Conservation (phyloP, 2,888 invertebrate genomes). For the Hydroisotoma schaefferi region DNA sequence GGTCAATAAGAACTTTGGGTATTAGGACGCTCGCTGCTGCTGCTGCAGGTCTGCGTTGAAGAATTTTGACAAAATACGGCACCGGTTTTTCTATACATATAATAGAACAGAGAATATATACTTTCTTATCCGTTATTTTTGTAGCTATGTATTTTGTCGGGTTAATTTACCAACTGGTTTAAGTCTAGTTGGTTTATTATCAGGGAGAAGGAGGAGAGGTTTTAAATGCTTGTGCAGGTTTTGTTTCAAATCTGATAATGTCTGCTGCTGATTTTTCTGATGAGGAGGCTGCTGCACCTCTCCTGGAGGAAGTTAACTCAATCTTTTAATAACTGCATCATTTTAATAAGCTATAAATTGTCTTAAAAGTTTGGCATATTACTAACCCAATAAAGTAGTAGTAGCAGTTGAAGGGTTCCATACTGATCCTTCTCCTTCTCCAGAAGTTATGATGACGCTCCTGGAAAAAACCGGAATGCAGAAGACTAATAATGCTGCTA, state of each 20-base stretch:
- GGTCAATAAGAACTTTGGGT: conserved; percentile 18
- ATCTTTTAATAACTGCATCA: no score
- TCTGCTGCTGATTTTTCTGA: no score
- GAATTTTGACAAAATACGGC: conserved; percentile 23
- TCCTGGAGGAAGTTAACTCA: no score
- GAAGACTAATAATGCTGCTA: no score
- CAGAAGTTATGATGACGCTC: no score
- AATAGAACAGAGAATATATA: background rate
- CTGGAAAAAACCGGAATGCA: no score
- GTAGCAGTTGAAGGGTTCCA: no score
- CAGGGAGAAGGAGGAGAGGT: background rate
- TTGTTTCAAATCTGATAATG: background rate
- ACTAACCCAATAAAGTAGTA: no score
- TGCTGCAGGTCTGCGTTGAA: conserved; percentile 19
- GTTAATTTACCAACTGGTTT: conserved; percentile 27
- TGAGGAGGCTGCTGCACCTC: no score
- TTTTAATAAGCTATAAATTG: no score
- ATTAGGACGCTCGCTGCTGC: background rate
- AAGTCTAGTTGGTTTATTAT: conserved; percentile 2
- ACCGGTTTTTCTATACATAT: conserved; percentile 19
- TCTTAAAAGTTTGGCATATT: no score
- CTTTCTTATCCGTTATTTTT: background rate
- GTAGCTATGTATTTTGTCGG: background rate
- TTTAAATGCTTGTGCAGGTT: background rate
- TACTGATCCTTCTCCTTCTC: no score